Percentiles rank a stretch among this genome's conserved stretches.
These are phyloP conservation scores for Pyrgus malvae DNA, from an alignment of 2,888 invertebrate genomes.

Conservation along the genomic window DNA sequence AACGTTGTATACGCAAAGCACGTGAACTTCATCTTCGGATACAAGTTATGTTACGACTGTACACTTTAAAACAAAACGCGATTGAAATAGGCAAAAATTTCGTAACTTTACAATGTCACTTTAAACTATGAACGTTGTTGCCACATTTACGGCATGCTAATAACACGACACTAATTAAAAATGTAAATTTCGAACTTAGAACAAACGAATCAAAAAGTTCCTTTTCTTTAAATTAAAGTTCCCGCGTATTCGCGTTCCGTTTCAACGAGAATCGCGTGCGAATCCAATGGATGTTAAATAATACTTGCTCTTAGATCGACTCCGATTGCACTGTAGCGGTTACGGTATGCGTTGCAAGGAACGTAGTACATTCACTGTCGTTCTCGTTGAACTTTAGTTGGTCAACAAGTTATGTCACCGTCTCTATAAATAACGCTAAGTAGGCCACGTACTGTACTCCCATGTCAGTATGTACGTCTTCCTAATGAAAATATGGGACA, in stretches of 20 bases:
- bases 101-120: background rate
- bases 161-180: background rate
- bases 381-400: conserved; percentile 36
- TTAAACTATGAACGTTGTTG: background rate
- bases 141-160: background rate
- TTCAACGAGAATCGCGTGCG: conserved; percentile 11
- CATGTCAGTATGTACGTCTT: background rate
- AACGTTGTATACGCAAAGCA: conserved; percentile 19
- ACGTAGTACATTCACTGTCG: conserved; percentile 33
- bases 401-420: conserved; percentile 47
- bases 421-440: conserved; percentile 24
- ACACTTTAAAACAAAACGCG: background rate
- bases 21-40: conserved; percentile 12
- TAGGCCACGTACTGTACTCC: conserved; percentile 12
- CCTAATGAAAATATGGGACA: conserved; percentile 10
- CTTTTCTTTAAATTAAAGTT: background rate
- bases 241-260: conserved; percentile 22
- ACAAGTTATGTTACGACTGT: background rate
- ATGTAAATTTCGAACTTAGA: too few species aligned
- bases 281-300: conserved; percentile 10
- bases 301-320: conserved; percentile 15
- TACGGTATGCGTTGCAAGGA: conserved; percentile 30
- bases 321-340: conserved; percentile 12
- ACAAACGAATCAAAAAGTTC: background rate
- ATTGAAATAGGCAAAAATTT: conserved; percentile 3